Percentiles rank a stretch among this genome's conserved stretches.
Evolutionary conservation across 2,113 vertebrate genomes (phyloP).

Genomic region (Grantiella picta): DNA sequence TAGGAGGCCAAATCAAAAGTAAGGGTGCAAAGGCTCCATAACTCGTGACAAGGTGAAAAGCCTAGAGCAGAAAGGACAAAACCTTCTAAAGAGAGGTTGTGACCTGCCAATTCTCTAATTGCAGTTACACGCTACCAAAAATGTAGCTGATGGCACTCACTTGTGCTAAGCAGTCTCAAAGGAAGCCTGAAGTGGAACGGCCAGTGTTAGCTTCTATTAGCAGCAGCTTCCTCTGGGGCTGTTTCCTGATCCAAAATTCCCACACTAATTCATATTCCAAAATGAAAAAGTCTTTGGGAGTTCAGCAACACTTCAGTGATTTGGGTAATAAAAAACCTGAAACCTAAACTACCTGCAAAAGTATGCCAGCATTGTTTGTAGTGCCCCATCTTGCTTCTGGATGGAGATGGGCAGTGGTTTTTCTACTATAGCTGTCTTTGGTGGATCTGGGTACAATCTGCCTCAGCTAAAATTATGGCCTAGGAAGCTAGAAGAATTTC

Average conservation of each 20-base stretch:
- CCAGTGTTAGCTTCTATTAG: not conserved
- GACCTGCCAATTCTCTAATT: not conserved
- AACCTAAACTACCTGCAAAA: not conserved
- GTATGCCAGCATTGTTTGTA: not conserved
- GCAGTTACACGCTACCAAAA: not conserved
- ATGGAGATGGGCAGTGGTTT: not conserved
- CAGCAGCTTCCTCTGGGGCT: slow-evolving; percentile 1
- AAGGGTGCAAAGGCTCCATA: not conserved
- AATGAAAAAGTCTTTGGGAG: not conserved
- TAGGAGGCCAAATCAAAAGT: not conserved
- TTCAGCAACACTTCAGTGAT: not conserved
- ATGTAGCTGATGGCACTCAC: not conserved
- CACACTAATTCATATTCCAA: not conserved
- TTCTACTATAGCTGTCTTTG: not conserved
- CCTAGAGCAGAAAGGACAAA: not conserved
- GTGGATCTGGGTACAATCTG: not conserved
- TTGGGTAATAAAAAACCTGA: not conserved
- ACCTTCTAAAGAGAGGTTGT: accelerated
- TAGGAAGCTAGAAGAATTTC: not conserved
- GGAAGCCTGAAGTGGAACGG: not conserved
- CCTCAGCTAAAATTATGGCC: not conserved
- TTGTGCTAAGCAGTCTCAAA: slow-evolving; percentile 13
- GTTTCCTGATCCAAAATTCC: slow-evolving; percentile 38
- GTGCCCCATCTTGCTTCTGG: not conserved
- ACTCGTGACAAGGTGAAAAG: not conserved